Evolutionary conservation across 2,797 vertebrate genomes (phyloP).

Genomic region (Amblyopsis hoosieri): DNA sequence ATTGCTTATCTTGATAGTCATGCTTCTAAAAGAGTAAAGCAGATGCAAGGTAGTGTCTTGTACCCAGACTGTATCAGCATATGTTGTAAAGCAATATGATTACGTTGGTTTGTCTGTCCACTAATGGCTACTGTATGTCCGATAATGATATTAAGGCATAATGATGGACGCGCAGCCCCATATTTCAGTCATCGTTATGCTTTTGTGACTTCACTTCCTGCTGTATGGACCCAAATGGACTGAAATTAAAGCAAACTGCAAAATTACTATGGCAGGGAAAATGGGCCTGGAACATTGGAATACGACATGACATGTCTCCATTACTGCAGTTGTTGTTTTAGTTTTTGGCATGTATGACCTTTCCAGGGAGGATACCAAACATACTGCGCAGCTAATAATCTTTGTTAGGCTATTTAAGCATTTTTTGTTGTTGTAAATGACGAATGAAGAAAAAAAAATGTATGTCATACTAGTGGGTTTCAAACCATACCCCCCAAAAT

Average conservation of each 20-base stretch:
- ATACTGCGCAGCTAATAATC: not conserved
- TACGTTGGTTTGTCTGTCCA: conserved; percentile 14
- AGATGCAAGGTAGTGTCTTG: conserved; percentile 26
- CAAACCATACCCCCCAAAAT: too few species aligned
- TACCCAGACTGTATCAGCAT: conserved; percentile 17
- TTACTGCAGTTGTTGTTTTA: conserved; percentile 17
- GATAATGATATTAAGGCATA: conserved; percentile 34
- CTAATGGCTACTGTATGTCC: conserved; percentile 39
- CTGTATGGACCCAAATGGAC: conserved; percentile 22
- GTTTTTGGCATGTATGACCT: conserved; percentile 16
- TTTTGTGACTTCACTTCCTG: conserved; percentile 37
- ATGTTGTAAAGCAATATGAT: conserved; percentile 43
- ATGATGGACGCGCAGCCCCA: conserved; percentile 37
- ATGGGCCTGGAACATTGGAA: conserved; percentile 21
- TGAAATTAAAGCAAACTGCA: conserved; percentile 30
- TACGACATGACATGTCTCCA: conserved; percentile 9
- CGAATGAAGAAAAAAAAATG: not conserved
- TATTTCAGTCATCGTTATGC: conserved; percentile 23
- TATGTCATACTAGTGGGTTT: not conserved
- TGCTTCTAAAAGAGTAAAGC: conserved; percentile 4
- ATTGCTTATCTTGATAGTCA: not conserved
- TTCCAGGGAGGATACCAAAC: conserved; percentile 4
- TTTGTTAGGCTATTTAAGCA: conserved; percentile 3
- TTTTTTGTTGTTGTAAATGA: not conserved
- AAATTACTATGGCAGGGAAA: conserved; percentile 33